Evolutionary conservation across 2,113 vertebrate genomes (phyloP), one percentile per base, ranked within the genome.

Genomic region (Myrmecobius fasciatus): DNA sequence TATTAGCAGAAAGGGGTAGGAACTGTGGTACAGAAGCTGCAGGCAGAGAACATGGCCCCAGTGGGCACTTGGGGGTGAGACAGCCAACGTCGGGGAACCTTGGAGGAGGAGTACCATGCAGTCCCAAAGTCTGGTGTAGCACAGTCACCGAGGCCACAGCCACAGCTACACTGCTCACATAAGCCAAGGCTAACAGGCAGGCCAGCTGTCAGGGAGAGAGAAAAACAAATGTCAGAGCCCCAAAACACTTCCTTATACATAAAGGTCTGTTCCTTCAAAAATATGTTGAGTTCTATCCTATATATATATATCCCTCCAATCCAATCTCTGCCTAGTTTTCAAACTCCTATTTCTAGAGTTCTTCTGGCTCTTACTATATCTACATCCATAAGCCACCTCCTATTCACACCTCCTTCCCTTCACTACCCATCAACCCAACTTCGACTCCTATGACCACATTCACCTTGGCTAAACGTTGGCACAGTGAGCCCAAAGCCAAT

Each of bases 381-480:
- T 92, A 22, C 20, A 67, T 6, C 89, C 47, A 8, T 8, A 1
- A 53, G 36, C 5, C 36, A 46, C 11, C 25, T 53, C 46, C 52
- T 56, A 25, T 10, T 52, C 4, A 6, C 26, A 52, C 46, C 47
- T 51, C 88, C 88, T n/a, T 43, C 20, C 47, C 11, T 25, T 0
- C 17, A 75, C 25, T 89, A 11, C 3, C 1, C 1, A 11, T 49
- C 89, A 60, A 90, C 46, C 25, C 10, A 53, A 54, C 48, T 89
- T 14, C 28, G 36, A 24, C 91, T 89, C 89, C 60, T 48, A 8
- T 8, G 91, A 24, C 20, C 22, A 9, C n/a, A 52, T 98, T 98
- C 96, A 99, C 99, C 99, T 99, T 99, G 43, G 99, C 97, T 95
- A 99, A 98, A 96, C 98, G 99, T 97, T 99, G 99, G 97, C 99